Evolutionary conservation across 2,888 invertebrate genomes (phyloP).

Genomic region (Adela reaumurella): DNA sequence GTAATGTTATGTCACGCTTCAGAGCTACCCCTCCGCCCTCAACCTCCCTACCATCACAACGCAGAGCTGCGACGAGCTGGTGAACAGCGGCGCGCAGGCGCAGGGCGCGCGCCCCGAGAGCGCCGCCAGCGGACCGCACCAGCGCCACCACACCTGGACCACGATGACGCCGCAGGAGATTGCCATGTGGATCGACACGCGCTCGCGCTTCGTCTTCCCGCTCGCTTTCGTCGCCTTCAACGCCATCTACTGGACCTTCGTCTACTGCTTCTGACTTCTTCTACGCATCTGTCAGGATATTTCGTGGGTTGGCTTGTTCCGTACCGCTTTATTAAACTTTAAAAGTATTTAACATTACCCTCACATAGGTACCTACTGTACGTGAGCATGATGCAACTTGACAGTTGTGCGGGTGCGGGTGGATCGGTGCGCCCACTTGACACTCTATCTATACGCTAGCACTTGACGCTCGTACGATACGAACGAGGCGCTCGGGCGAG

Average conservation of each 20-base stretch:
- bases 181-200: conserved; percentile 80
- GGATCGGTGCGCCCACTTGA: no score
- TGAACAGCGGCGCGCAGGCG: conserved; percentile 15
- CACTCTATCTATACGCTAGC: no score
- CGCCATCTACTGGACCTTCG: conserved; percentile 74
- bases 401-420: no score
- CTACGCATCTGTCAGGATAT: no score
- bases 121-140: conserved; percentile 27
- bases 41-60: conserved; percentile 68
- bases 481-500: no score
- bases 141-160: conserved; percentile 59
- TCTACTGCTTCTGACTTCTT: conserved; percentile 58
- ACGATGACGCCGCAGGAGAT: conserved; percentile 88
- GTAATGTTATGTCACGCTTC: no score
- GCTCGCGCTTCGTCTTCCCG: conserved; percentile 76
- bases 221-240: conserved; percentile 76
- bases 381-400: no score
- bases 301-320: no score
- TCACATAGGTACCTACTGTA: no score
- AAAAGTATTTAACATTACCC: no score
- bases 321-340: no score
- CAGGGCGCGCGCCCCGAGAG: conserved; percentile 24
- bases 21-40: conserved; percentile 63
- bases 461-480: no score
- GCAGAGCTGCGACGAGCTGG: conserved; percentile 62